Conservation (phyloP, 92 coral and sea anemone species). For the Epizoanthus scotinus region DNA sequence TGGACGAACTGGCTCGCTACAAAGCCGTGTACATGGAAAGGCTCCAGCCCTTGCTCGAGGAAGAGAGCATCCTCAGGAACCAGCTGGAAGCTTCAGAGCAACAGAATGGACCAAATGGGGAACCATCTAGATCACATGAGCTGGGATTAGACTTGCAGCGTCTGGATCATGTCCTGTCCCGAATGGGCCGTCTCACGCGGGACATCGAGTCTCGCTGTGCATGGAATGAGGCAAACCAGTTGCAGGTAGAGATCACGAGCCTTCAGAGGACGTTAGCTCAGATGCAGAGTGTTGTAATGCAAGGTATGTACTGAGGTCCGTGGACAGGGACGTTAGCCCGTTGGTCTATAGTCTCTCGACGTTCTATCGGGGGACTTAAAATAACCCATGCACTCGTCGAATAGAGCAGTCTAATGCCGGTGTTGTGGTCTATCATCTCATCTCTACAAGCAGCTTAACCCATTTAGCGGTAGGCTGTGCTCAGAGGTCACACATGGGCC, state of each 20-base stretch:
- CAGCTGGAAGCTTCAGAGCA: slow-evolving; percentile 31
- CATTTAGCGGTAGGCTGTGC: no score
- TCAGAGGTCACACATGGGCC: no score
- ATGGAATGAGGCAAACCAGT: slow-evolving; percentile 40
- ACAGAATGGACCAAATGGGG: slow-evolving; percentile 34
- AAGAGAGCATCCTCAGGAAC: slow-evolving; percentile 40
- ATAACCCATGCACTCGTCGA: no score
- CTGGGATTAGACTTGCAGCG: slow-evolving; percentile 67
- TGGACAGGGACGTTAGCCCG: no score
- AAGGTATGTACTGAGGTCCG: slow-evolving; percentile 43
- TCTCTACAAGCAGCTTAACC: no score
- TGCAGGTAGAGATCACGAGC: slow-evolving; percentile 39
- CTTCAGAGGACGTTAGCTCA: slow-evolving; percentile 35
- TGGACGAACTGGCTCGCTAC: slow-evolving; percentile 48
- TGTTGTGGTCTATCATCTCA: no score
- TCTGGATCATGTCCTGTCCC: slow-evolving; percentile 50
- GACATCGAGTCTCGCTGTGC: slow-evolving; percentile 53
- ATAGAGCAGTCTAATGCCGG: no score
- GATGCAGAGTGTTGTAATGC: slow-evolving; percentile 47
- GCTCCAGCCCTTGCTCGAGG: slow-evolving; percentile 51
- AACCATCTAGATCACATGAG: slow-evolving; percentile 43
- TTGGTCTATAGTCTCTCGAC: no score
- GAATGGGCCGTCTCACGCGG: slow-evolving; percentile 44
- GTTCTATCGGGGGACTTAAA: no score
- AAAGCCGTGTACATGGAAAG: slow-evolving; percentile 48